These are phyloP conservation scores for Cylloceria caligata DNA, from an alignment of 2,888 invertebrate species.

Conservation along the genomic window DNA sequence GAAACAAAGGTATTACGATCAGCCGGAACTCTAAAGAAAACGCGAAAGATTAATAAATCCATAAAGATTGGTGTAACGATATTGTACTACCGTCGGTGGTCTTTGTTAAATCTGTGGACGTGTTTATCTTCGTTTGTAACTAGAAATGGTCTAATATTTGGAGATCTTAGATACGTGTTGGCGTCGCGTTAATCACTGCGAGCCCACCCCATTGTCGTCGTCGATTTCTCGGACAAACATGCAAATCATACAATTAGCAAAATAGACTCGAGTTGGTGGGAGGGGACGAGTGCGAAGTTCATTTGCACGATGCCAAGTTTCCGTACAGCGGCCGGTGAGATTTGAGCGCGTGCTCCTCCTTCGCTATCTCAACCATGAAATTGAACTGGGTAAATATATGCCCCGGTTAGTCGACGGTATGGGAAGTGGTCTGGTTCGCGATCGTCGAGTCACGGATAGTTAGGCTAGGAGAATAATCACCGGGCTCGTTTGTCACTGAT, in stretches of 20 bases:
- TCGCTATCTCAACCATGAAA: conserved; percentile 70
- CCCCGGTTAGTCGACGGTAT: conserved; percentile 54
- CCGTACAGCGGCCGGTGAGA: conserved; percentile 30
- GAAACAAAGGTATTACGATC: too few species aligned
- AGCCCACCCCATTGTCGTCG: background rate
- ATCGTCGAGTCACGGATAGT: conserved; percentile 40
- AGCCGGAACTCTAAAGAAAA: too few species aligned
- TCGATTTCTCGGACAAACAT: conserved; percentile 52
- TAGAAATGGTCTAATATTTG: background rate
- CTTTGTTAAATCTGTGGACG: too few species aligned
- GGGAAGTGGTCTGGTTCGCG: conserved; percentile 48
- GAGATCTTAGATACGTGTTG: background rate
- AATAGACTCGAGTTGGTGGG: conserved; percentile 40
- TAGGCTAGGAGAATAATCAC: conserved; percentile 47
- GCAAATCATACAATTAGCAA: conserved; percentile 65
- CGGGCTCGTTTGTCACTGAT: conserved; percentile 49
- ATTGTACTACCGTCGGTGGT: too few species aligned
- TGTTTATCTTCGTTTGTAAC: background rate
- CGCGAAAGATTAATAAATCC: too few species aligned
- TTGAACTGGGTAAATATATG: conserved; percentile 69
- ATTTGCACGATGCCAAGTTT: conserved; percentile 60
- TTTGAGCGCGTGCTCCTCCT: conserved; percentile 32
- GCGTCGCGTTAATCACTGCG: conserved; percentile 39
- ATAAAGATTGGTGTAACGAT: background rate
- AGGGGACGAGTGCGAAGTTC: conserved; percentile 35